Conservation (phyloP, 1,140 invertebrate species). For the Drosophila mayri region DNA sequence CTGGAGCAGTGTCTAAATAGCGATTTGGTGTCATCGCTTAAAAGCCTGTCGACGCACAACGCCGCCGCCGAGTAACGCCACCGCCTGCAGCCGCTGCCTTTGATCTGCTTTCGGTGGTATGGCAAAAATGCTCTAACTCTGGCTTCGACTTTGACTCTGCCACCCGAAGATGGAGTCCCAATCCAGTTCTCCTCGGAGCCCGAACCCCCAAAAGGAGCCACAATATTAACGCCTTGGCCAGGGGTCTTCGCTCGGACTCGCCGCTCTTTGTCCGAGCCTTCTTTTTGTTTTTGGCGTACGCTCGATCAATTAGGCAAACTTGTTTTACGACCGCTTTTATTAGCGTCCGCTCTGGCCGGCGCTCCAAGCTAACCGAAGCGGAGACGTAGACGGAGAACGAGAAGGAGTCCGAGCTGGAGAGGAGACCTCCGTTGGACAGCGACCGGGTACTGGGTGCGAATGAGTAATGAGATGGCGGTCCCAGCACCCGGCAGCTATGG, state of each 20-base stretch:
- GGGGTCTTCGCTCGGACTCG: slow-evolving; percentile 43
- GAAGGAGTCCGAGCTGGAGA: slow-evolving; percentile 1
- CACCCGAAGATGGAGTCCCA: slow-evolving; percentile 24
- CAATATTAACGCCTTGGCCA: slow-evolving; percentile 74
- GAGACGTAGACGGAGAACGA: background rate
- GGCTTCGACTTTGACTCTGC: background rate
- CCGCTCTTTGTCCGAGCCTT: slow-evolving; percentile 55
- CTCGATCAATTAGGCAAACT: slow-evolving; percentile 85
- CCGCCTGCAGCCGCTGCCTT: slow-evolving; percentile 73
- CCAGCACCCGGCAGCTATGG: slow-evolving; percentile 60
- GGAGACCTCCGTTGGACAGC: slow-evolving; percentile 8
- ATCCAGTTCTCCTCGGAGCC: slow-evolving; percentile 12
- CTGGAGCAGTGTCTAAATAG: slow-evolving; percentile 80
- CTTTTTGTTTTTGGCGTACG: slow-evolving; percentile 79
- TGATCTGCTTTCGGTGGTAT: slow-evolving; percentile 65
- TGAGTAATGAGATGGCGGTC: slow-evolving; percentile 70
- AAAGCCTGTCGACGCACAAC: slow-evolving; percentile 82
- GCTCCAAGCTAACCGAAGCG: slow-evolving; percentile 51
- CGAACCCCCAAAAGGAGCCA: slow-evolving; percentile 39
- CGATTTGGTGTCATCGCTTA: slow-evolving; percentile 85
- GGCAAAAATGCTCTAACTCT: slow-evolving; percentile 5
- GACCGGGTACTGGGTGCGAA: slow-evolving; percentile 44
- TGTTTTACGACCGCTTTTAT: slow-evolving; percentile 85
- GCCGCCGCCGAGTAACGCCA: slow-evolving; percentile 74
- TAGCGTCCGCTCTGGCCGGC: slow-evolving; percentile 72